Evolutionary conservation across 1,140 invertebrate species (phyloP), one percentile per base, ranked within the genome.

Genomic region (Bradynema listronoti): DNA sequence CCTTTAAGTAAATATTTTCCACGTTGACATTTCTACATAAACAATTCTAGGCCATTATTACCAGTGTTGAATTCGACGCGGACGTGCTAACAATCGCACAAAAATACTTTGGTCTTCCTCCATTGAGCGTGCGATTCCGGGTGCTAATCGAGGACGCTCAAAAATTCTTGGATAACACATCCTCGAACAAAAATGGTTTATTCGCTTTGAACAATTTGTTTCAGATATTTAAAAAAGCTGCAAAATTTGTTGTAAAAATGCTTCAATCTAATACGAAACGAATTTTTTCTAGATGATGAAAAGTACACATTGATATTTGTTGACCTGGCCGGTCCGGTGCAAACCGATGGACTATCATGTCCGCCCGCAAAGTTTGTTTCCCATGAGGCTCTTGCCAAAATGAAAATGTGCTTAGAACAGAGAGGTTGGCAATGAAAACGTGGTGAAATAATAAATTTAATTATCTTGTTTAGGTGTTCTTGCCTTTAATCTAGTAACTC

Each of bases 271-370:
- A 2, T 25, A 30, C 11, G 29, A n/a, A 60, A 16, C 41, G 14
- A 9, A 19, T 25, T 24, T 4, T 66, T 11, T 75, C 58, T 30
- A 71, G 64, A 42, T 36, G 50, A 39, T 24, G 61, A 72, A 16
- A 72, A 75, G 53, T 72, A 65, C 54, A 72, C 73, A 33, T 42
- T 64, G 9, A 56, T 72, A 33, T 69, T 72, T 22, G 57, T 75
- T 1, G 71, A 72, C 46, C 46, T 72, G 30, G 66, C 71, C 6
- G 69, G 64, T 34, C 24, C 33, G 32, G 47, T 51, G 41, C 32
- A 53, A n/a, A 27, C 59, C n/a, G 32, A 67, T 30, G 69, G 72
- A 36, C 50, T 72, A 11, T 61, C 61, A 14, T 73, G 71, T 43
- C 71, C 71, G 25, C 71, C 71, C 9, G 19, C 72, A 9, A n/a